Percentiles rank a stretch among this genome's conserved stretches.
phyloP scores from a whole-genome alignment of 2,888 invertebrate genomes.

The Nemotelus pantherinus region DNA sequence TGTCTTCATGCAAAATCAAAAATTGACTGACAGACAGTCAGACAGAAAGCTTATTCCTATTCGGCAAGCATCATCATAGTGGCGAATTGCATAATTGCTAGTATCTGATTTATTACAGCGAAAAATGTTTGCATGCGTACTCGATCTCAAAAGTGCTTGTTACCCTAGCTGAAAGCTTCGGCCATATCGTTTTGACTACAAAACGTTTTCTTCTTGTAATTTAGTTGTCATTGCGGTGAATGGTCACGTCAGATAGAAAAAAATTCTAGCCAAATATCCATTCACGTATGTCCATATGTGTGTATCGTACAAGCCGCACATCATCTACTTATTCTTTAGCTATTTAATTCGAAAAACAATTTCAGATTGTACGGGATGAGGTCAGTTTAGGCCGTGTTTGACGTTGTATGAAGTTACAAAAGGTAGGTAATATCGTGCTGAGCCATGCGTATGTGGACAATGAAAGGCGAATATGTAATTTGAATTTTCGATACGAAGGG shows the following conservation, averaged over 20 bases:
- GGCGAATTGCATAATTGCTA: conserved; percentile 14
- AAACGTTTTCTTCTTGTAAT: conserved; percentile 36
- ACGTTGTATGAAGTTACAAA: neutral
- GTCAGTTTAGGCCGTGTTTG: conserved; percentile 4
- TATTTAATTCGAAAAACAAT: conserved; percentile 27
- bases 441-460: neutral
- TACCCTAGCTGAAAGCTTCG: neutral
- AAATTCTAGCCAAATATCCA: neutral
- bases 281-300: neutral
- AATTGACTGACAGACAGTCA: conserved; percentile 3
- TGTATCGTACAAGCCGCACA: neutral
- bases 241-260: conserved; percentile 27
- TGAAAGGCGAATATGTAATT: neutral
- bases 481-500: neutral
- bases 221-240: conserved; percentile 38
- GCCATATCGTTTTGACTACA: neutral
- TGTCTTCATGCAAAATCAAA: neutral
- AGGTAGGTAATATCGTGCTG: neutral
- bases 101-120: neutral
- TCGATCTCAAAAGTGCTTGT: neutral
- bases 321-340: neutral
- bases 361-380: conserved; percentile 26
- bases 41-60: neutral
- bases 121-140: conserved; percentile 35
- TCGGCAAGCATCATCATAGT: neutral